Evolutionary conservation across 2,888 invertebrate species (phyloP).

Genomic region (Pandemis corylana): DNA sequence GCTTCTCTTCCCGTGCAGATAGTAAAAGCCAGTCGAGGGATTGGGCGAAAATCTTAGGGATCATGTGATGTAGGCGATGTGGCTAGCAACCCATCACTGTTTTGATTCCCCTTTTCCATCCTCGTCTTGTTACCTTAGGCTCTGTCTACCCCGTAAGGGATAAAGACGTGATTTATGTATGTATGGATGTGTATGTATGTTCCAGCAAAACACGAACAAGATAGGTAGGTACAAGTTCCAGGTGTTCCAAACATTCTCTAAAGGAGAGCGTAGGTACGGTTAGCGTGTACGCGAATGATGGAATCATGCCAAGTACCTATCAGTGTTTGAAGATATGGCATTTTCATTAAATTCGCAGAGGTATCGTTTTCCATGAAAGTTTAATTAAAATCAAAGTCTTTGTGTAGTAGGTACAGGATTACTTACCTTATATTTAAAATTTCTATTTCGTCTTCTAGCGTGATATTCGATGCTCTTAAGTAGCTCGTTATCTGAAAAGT

Average conservation of each 20-base stretch:
- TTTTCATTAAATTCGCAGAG: constrained; percentile 31
- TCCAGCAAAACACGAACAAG: no score
- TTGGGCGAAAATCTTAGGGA: no score
- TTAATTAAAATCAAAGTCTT: constrained; percentile 21
- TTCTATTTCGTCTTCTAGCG: constrained; percentile 86
- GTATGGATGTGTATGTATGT: no score
- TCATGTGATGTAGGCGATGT: no score
- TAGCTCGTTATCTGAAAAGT: constrained; percentile 87
- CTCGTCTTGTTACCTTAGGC: no score
- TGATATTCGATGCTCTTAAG: constrained; percentile 87
- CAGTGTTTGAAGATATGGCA: constrained; percentile 19
- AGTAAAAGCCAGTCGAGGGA: no score
- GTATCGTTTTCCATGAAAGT: constrained; percentile 10
- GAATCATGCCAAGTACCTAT: constrained; percentile 27
- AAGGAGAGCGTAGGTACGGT: background rate
- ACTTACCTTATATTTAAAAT: constrained; percentile 88
- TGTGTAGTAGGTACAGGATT: constrained; percentile 45
- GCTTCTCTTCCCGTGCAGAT: no score
- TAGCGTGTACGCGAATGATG: constrained; percentile 5
- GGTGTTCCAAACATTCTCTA: background rate
- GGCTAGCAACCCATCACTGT: no score
- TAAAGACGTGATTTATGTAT: no score
- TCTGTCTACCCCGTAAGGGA: no score
- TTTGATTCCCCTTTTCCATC: no score
- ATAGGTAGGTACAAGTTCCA: background rate